Evolutionary conservation across 2,797 vertebrate genomes (phyloP), one percentile per base, ranked within the genome.

Genomic region (Xerus rutilus): DNA sequence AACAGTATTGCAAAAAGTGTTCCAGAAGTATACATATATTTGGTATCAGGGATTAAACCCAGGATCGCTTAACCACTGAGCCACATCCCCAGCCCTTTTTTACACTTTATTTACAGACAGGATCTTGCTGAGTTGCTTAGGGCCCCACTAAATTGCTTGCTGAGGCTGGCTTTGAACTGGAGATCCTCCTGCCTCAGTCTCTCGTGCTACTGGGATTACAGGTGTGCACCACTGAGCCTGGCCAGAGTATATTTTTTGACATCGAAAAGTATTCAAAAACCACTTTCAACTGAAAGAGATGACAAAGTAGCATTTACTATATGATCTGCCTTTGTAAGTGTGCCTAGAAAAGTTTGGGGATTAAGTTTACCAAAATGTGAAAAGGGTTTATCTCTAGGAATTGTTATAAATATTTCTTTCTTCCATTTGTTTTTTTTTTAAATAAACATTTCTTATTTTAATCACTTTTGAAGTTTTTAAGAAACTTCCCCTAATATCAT

Each of bases 401-500:
- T 6, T 86, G 13, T 81, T 87, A 90, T 43, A 69, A 77, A 72
- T 39, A 59, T 32, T 79, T 85, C 17, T 54, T 18, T 65, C 54
- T 76, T 18, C 20, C 23, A 4, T 0, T 21, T 28, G 14, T n/a
- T 49, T 86, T 43, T 43, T n/a, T 87, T 21, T 73, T 87, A 74
- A 91, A 74, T 65, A 84, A 73, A 73, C 11, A 65, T 45, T 84
- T 93, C 82, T 73, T 78, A 92, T 79, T 52, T 39, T 92, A 78
- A 86, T 89, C 0, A 92, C 78, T 92, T 87, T 87, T 57, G 77
- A 74, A 64, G 45, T 10, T 95, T 94, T 84, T 85, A 95, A 91
- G 67, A 88, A 95, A 45, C 4, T 7, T 59, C 6, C 17, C 21
- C 47, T 76, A 95, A 94, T 45, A 86, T 67, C 73, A n/a, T 67